Base-by-base conservation (phyloP, 1,140 invertebrate genomes). In the Drosophila tsacasi region DNA sequence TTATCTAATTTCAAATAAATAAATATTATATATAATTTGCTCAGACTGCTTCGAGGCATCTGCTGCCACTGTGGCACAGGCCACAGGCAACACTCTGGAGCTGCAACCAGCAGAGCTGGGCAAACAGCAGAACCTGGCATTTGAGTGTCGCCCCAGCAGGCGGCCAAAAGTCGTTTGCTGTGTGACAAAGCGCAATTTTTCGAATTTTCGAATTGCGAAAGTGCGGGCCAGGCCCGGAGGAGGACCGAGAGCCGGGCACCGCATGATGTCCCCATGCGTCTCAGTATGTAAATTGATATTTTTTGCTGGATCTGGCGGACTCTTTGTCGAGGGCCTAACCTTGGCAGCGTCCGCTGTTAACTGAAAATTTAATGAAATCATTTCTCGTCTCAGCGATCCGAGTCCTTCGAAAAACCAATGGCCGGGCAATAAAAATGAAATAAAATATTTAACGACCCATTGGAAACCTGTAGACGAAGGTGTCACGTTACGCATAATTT, bases 401-500 rank as follows among this genome's bases (percentile, higher is more conserved):
- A 61, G 39, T 46, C 54, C 58, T 68, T 35, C 13, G 77, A 61
- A 62, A 63, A 78, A n/a, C 67, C 59, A 72, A 76, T 81, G 60
- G 78, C 67, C 12, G 30, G 47, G 60, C 63, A 80, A 83, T 76
- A 76, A 76, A 81, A 89, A 62, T 69, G 63, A 86, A 83, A 83
- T 89, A 79, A 87, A 86, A 86, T 87, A 78, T 87, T 78, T 87
- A 83, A 87, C 68, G 84, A 85, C 82, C 68, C 63, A 74, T 74
- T 79, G 58, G 40, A 52, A 83, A 83, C 83, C 83, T 83, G 84
- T 73, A 76, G 83, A 81, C 76, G 90, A 92, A 92, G 91, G 91
- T 92, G 91, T 92, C 91, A 83, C 86, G 91, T 92, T 91, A 92
- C 91, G 84, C 83, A 92, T 92, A 92, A 92, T 92, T 92, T 92